phyloP scores from a whole-genome alignment of 2,888 invertebrate species.

The Agrilus biguttatus region DNA sequence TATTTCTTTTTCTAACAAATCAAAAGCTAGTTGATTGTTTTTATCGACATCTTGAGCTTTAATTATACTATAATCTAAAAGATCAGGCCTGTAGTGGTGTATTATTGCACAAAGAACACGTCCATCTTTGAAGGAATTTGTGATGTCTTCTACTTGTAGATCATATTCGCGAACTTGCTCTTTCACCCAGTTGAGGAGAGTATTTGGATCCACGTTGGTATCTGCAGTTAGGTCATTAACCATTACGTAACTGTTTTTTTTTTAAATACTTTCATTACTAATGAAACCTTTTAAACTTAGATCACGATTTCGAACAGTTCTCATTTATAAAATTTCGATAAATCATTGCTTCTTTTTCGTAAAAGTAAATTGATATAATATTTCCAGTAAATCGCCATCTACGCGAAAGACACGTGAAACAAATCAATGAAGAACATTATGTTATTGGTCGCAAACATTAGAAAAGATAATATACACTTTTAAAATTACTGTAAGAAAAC shows the following conservation, averaged over 20 bases:
- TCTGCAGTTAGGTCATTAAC: conserved; percentile 30
- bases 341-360: too few species aligned
- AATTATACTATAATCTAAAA: conserved; percentile 59
- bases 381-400: too few species aligned
- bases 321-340: too few species aligned
- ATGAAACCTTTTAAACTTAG: too few species aligned
- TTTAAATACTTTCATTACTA: too few species aligned
- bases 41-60: conserved; percentile 47
- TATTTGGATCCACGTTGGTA: conserved; percentile 57
- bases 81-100: conserved; percentile 78
- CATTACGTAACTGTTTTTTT: neutral
- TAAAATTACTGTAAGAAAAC: too few species aligned
- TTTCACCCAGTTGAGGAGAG: conserved; percentile 64
- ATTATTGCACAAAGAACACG: conserved; percentile 59
- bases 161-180: conserved; percentile 52
- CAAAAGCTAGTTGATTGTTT: conserved; percentile 74
- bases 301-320: too few species aligned
- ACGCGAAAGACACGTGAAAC: too few species aligned
- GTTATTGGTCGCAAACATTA: too few species aligned
- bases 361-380: too few species aligned
- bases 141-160: conserved; percentile 47
- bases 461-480: too few species aligned
- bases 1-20: conserved; percentile 71
- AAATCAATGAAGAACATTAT: too few species aligned
- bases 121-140: conserved; percentile 54